Conservation (phyloP, 2,113 vertebrate species). For the Empidonax traillii region DNA sequence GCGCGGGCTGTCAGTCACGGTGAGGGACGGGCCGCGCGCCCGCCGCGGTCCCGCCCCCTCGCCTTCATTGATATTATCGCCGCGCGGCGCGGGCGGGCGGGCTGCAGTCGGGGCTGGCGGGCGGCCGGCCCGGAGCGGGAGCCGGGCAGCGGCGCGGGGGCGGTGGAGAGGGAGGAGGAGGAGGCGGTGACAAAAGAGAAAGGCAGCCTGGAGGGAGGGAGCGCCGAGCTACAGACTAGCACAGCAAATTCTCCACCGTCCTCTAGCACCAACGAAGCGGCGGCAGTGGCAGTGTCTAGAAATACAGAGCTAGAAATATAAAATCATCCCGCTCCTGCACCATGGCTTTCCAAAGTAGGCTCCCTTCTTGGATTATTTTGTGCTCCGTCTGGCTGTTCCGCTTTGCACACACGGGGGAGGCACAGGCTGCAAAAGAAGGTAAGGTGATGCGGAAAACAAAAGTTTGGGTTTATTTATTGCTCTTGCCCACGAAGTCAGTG, state of each 20-base stretch:
- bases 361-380: slow-evolving; percentile 89
- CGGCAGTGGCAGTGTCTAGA: slow-evolving; percentile 56
- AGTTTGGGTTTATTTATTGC: slow-evolving; percentile 67
- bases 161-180: neutral
- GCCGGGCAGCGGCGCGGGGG: neutral
- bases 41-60: slow-evolving; percentile 38
- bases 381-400: slow-evolving; percentile 84
- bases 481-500: neutral
- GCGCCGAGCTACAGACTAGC: slow-evolving; percentile 34
- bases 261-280: slow-evolving; percentile 46
- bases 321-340: slow-evolving; percentile 70
- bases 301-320: slow-evolving; percentile 37
- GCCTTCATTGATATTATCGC: slow-evolving; percentile 85
- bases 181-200: neutral
- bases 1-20: slow-evolving; percentile 27
- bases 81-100: slow-evolving; percentile 76
- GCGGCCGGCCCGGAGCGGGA: slow-evolving; percentile 61
- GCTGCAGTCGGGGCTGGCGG: slow-evolving; percentile 83
- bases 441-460: slow-evolving; percentile 76
- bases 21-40: slow-evolving; percentile 58
- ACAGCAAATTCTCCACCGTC: slow-evolving; percentile 29
- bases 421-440: slow-evolving; percentile 97
- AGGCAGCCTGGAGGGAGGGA: slow-evolving; percentile 12
- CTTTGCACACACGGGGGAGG: slow-evolving; percentile 81
- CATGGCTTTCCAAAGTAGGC: slow-evolving; percentile 85